Conservation (phyloP, 37 sponge, comb jelly and placozoan genomes). For the Hexactinellida sp. region DNA sequence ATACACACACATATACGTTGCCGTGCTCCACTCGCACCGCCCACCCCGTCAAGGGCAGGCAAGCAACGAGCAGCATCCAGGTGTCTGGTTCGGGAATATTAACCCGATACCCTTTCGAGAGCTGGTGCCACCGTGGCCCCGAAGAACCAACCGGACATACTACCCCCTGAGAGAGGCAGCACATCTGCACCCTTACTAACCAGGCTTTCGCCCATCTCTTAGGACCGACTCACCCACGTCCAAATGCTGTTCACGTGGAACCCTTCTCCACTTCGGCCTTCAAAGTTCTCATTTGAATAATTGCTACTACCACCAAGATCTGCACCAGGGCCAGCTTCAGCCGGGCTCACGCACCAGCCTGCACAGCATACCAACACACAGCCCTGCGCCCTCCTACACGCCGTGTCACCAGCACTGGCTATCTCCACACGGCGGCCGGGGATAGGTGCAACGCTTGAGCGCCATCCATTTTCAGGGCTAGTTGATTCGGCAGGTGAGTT, state of each 20-base stretch:
- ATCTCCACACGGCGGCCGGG: slow-evolving; percentile 34
- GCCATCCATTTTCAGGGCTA: slow-evolving; percentile 83
- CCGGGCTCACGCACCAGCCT: slow-evolving; percentile 54
- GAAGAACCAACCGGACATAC: too few species aligned
- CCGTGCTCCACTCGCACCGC: slow-evolving; percentile 21
- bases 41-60: slow-evolving; percentile 28
- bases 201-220: slow-evolving; percentile 42
- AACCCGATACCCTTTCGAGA: slow-evolving; percentile 61
- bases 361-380: slow-evolving; percentile 23
- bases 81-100: slow-evolving; percentile 51
- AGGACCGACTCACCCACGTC: slow-evolving; percentile 68
- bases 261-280: slow-evolving; percentile 70
- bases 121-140: not conserved
- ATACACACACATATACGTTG: slow-evolving; percentile 33
- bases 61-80: slow-evolving; percentile 24
- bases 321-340: slow-evolving; percentile 51
- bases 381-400: slow-evolving; percentile 59
- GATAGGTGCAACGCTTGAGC: slow-evolving; percentile 61
- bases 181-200: slow-evolving; percentile 7
- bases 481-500: slow-evolving; percentile 80
- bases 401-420: slow-evolving; percentile 9
- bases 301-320: slow-evolving; percentile 89
- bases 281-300: slow-evolving; percentile 66
- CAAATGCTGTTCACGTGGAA: slow-evolving; percentile 73
- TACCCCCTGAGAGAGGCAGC: slow-evolving; percentile 19